These are phyloP conservation scores for Amphiprion percula DNA, from an alignment of 2,113 vertebrate genomes.

Conservation along the genomic window DNA sequence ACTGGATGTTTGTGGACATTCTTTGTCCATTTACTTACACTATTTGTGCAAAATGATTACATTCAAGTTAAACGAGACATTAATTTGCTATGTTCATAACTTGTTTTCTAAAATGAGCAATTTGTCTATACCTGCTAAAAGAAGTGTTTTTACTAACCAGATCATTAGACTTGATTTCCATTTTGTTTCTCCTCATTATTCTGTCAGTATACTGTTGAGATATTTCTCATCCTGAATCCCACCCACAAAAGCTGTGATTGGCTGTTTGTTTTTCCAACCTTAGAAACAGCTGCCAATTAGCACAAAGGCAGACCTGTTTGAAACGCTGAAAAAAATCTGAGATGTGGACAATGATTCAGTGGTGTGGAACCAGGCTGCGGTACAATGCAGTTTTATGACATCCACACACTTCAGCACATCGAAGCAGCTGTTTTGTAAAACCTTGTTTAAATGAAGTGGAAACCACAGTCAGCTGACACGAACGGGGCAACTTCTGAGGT, in stretches of 20 bases:
- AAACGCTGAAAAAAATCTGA: background rate
- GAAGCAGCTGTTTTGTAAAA: background rate
- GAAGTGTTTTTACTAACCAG: background rate
- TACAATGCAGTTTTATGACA: background rate
- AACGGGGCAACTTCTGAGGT: background rate
- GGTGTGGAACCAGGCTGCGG: background rate
- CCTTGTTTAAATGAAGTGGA: constrained; percentile 17
- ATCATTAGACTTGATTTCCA: background rate
- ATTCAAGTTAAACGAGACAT: no score
- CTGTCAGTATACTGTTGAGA: background rate
- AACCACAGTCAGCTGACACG: background rate
- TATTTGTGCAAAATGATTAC: no score
- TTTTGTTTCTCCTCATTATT: background rate
- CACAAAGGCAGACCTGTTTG: background rate
- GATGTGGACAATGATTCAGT: constrained; percentile 2
- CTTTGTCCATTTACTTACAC: no score
- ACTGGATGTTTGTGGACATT: no score
- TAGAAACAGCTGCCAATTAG: background rate
- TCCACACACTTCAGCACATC: background rate
- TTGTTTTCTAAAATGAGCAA: no score
- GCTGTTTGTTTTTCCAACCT: constrained; percentile 10
- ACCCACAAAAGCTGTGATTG: constrained; percentile 14
- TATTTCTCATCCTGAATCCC: background rate
- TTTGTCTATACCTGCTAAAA: no score
- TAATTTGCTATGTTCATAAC: no score